phyloP scores from a whole-genome alignment of 1,140 invertebrate species.

The Tetragnatha versicolor region DNA sequence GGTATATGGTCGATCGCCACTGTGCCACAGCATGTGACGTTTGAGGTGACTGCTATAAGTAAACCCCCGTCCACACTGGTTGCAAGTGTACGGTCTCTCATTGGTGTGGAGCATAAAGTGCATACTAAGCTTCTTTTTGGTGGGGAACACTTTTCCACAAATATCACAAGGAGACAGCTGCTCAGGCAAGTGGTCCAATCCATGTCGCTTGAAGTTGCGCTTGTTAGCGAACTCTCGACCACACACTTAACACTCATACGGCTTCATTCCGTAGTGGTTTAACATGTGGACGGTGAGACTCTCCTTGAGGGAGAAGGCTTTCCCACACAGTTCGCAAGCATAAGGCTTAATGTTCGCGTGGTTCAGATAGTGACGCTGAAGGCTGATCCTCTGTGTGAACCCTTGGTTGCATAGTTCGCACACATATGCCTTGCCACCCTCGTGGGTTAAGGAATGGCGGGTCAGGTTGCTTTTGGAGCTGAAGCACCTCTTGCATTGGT shows the following conservation, averaged over 20 bases:
- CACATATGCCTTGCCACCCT: not conserved
- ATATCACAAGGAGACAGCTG: conserved; percentile 1
- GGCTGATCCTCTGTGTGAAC: not conserved
- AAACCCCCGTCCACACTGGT: conserved; percentile 67
- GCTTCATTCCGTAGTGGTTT: not conserved
- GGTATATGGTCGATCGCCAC: conserved; percentile 63
- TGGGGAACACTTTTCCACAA: conserved; percentile 8
- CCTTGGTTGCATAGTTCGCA: not conserved
- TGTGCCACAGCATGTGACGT: conserved; percentile 63
- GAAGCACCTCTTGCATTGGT: not conserved
- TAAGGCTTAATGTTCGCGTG: not conserved
- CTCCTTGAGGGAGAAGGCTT: not conserved
- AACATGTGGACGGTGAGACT: not conserved
- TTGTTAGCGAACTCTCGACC: not conserved
- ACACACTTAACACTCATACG: not conserved
- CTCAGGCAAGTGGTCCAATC: not conserved
- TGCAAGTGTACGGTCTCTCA: conserved; percentile 68
- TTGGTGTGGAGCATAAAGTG: conserved; percentile 12
- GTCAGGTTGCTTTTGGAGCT: too few species aligned
- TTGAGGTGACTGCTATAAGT: conserved; percentile 64
- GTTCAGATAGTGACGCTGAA: not conserved
- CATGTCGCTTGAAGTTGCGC: not conserved
- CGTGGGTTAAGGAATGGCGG: too few species aligned
- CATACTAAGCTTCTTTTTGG: not conserved
- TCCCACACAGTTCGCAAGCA: not conserved